Conservation (phyloP, 2,888 invertebrate genomes). For the Bellardia bayeri region DNA sequence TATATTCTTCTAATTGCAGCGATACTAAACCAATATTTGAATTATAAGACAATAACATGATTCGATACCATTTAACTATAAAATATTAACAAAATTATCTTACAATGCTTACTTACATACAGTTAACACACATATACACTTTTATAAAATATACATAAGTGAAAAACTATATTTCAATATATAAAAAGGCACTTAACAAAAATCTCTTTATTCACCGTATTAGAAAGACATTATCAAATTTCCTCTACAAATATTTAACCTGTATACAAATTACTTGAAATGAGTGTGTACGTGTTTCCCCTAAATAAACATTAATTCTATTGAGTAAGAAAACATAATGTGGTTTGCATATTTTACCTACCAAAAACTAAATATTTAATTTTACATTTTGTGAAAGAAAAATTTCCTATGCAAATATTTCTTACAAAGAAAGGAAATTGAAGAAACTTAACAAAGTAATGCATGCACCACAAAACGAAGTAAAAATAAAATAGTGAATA, state of each 20-base stretch:
- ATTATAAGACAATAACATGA: too few relatives aligned
- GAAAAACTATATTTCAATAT: neutral
- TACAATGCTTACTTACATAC: too few relatives aligned
- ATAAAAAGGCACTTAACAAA: neutral
- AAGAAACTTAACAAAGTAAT: conserved; percentile 1
- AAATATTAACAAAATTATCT: too few relatives aligned
- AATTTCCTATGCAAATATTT: conserved; percentile 22
- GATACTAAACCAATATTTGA: too few relatives aligned
- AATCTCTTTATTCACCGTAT: neutral
- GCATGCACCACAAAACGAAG: neutral
- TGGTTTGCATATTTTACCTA: conserved; percentile 32
- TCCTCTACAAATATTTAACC: conserved; percentile 46
- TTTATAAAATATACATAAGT: too few relatives aligned
- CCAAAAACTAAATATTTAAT: conserved; percentile 45
- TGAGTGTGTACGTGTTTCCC: neutral
- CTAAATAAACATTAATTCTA: neutral
- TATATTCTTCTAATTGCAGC: too few relatives aligned
- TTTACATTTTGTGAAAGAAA: conserved; percentile 18
- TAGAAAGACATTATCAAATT: neutral
- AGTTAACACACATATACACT: too few relatives aligned
- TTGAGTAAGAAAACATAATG: neutral
- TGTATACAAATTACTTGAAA: conserved; percentile 47
- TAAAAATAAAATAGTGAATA: neutral
- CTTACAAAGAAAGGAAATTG: neutral
- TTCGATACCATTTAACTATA: too few relatives aligned